Conservation (phyloP, 2,797 vertebrate genomes). For the Gephyroberyx darwinii region DNA sequence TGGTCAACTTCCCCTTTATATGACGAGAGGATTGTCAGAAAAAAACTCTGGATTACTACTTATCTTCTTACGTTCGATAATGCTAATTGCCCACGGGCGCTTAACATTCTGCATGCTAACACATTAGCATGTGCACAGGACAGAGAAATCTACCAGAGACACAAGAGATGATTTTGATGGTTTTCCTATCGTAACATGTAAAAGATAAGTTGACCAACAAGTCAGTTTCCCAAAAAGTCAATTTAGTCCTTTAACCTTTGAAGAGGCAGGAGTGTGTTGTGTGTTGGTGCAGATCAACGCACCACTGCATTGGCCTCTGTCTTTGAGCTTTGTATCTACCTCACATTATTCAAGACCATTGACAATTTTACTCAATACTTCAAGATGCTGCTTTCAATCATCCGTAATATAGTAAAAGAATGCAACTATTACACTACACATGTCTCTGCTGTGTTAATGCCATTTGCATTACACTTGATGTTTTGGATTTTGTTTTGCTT, state of each 20-base stretch:
- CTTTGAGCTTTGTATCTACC: constrained; percentile 77
- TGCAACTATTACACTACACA: constrained; percentile 54
- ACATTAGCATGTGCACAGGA: too few species aligned
- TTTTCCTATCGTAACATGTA: too few species aligned
- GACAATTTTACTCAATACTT: constrained; percentile 65
- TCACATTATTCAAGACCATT: constrained; percentile 73
- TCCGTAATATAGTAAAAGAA: constrained; percentile 53
- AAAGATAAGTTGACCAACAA: too few species aligned
- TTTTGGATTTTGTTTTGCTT: constrained; percentile 61
- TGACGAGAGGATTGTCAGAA: too few species aligned
- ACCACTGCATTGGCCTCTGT: constrained; percentile 53
- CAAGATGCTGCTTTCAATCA: constrained; percentile 61
- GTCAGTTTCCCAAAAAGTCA: too few species aligned
- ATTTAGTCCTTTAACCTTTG: constrained; percentile 37
- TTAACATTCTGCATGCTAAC: too few species aligned
- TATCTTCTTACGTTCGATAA: too few species aligned
- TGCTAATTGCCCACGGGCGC: too few species aligned
- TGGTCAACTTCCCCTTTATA: too few species aligned
- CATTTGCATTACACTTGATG: constrained; percentile 55
- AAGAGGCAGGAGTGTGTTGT: constrained; percentile 50
- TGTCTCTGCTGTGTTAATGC: constrained; percentile 65
- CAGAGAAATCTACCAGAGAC: too few species aligned
- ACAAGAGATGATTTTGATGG: too few species aligned
- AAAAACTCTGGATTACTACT: too few species aligned
- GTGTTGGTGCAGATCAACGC: constrained; percentile 55